These are phyloP conservation scores for Laticauda laticaudata DNA, from an alignment of 2,113 vertebrate genomes.

Conservation along the genomic window DNA sequence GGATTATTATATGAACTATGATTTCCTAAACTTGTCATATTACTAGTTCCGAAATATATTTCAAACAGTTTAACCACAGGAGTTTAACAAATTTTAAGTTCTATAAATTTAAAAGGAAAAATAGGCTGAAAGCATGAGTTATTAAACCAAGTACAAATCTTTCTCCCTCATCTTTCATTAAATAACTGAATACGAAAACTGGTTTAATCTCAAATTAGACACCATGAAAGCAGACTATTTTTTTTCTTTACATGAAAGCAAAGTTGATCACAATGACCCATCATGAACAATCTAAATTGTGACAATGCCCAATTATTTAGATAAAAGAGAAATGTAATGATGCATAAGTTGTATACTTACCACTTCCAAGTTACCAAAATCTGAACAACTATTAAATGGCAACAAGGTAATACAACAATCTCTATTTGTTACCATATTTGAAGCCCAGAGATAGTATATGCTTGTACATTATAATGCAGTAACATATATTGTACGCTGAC, in stretches of 20 bases:
- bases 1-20: not conserved
- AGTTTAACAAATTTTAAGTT: not conserved
- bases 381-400: not conserved
- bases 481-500: not conserved
- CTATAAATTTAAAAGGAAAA: not conserved
- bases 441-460: not conserved
- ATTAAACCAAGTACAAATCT: not conserved
- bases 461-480: not conserved
- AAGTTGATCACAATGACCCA: not conserved
- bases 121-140: not conserved
- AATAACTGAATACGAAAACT: not conserved
- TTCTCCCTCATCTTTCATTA: not conserved
- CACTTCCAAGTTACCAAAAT: not conserved
- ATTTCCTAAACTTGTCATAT: not conserved
- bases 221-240: not conserved
- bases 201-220: not conserved
- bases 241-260: not conserved
- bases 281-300: not conserved
- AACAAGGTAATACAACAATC: not conserved
- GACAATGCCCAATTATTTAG: not conserved
- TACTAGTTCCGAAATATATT: not conserved
- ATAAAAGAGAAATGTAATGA: not conserved
- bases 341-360: not conserved
- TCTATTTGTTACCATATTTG: not conserved
- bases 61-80: not conserved